A percentile compares a stretch with the other conserved stretches of the same genome.
Evolutionary conservation across 2,888 invertebrate genomes (phyloP).

Genomic region (Nowickia ferox): DNA sequence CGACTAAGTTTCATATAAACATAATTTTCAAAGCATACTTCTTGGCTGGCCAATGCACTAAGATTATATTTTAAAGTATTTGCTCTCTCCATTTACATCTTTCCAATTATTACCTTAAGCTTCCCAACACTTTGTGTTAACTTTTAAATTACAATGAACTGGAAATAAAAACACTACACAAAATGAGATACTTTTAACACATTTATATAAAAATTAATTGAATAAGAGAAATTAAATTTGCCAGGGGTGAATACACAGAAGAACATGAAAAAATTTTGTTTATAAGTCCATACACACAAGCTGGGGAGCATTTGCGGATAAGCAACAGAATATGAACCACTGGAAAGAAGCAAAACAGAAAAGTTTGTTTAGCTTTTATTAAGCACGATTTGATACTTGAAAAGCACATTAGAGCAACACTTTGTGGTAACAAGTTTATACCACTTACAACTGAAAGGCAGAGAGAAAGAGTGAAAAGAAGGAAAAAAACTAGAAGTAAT

Average conservation of each 20-base stretch:
- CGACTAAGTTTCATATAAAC: no score
- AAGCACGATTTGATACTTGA: constrained; percentile 67
- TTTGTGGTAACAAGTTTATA: constrained; percentile 71
- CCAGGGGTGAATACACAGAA: neutral
- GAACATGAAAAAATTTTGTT: neutral
- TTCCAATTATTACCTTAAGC: no score
- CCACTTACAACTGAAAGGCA: constrained; percentile 34
- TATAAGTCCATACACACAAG: constrained; percentile 17
- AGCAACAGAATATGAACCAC: constrained; percentile 7
- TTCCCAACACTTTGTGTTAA: no score
- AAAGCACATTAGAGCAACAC: constrained; percentile 72
- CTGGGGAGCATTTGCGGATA: neutral
- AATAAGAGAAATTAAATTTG: neutral
- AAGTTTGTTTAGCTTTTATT: constrained; percentile 66
- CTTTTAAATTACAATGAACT: no score
- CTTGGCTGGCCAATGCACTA: no score
- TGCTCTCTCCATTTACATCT: no score
- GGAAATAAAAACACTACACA: no score
- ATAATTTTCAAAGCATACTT: no score
- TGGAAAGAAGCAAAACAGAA: constrained; percentile 8
- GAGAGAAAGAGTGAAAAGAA: neutral
- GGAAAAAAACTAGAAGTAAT: neutral
- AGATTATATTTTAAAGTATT: no score
- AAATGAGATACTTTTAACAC: neutral
- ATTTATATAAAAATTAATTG: neutral